A percentile compares a stretch with the other conserved stretches of the same genome.
Evolutionary conservation across 1,140 invertebrate species (phyloP).

Genomic region (Temnothorax curvispinosus): DNA sequence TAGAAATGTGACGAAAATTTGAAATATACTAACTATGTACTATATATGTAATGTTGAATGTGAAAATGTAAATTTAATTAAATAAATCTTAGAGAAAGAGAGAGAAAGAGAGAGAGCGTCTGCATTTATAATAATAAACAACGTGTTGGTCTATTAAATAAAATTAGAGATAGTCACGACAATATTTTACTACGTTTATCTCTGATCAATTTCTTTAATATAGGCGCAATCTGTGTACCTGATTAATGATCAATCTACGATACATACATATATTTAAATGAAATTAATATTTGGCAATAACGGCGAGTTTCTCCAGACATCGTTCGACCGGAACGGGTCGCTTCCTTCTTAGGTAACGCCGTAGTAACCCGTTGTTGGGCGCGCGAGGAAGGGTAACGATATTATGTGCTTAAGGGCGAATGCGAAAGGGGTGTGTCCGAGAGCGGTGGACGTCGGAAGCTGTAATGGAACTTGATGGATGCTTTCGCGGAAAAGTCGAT

Average conservation of each 20-base stretch:
- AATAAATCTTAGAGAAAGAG: not conserved
- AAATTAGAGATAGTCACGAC: not conserved
- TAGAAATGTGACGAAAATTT: not conserved
- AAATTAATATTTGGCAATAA: conserved; percentile 22
- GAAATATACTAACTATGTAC: not conserved
- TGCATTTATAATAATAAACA: not conserved
- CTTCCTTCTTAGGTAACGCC: conserved; percentile 35
- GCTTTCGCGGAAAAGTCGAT: conserved; percentile 71
- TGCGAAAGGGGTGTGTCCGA: conserved; percentile 68
- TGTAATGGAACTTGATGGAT: conserved; percentile 79
- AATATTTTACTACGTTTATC: not conserved
- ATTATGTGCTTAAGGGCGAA: conserved; percentile 71
- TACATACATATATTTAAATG: not conserved
- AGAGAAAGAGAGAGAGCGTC: not conserved
- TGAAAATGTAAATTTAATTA: not conserved
- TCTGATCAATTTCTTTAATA: not conserved
- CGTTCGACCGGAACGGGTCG: conserved; percentile 17
- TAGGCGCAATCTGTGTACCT: not conserved
- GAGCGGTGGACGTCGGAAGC: conserved; percentile 75
- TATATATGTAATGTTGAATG: not conserved
- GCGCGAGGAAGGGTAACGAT: conserved; percentile 66
- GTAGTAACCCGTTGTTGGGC: conserved; percentile 38
- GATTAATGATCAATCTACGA: not conserved
- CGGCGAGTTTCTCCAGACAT: conserved; percentile 20
- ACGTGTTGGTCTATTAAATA: not conserved